Percentiles rank a stretch among this genome's conserved stretches.
Evolutionary conservation across 2,113 vertebrate species (phyloP).

Genomic region (Periophthalmus modestus): DNA sequence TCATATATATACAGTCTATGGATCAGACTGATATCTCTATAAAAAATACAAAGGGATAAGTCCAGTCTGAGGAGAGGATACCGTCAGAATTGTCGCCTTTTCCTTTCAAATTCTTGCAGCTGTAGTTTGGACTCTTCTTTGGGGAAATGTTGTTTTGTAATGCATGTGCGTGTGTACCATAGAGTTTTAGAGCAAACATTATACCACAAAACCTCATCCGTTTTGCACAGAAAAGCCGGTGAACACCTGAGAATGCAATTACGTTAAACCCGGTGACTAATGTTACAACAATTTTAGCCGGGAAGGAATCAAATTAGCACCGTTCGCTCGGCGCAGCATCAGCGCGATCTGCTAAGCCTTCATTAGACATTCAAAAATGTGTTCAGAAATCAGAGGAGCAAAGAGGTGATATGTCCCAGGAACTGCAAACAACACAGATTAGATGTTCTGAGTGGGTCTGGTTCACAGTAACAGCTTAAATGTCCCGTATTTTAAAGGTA

Average conservation of each 20-base stretch:
- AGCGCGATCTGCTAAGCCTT: slow-evolving; percentile 6
- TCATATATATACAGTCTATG: too few species aligned
- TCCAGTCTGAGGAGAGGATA: too few species aligned
- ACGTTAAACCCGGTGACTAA: slow-evolving; percentile 16
- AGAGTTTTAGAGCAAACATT: not conserved
- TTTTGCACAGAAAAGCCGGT: slow-evolving; percentile 1
- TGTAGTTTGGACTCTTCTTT: too few species aligned
- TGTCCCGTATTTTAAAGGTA: too few species aligned
- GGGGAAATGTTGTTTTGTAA: not conserved
- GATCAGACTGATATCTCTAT: too few species aligned
- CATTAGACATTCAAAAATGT: slow-evolving; percentile 23
- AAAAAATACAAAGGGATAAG: too few species aligned
- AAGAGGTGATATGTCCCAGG: too few species aligned
- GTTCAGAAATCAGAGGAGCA: slow-evolving; percentile 38
- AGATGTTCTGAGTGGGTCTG: too few species aligned
- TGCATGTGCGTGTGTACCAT: not conserved
- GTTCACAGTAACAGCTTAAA: too few species aligned
- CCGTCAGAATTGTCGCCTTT: not conserved
- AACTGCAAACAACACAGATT: too few species aligned
- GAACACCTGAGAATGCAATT: slow-evolving; percentile 3
- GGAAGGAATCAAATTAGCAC: not conserved
- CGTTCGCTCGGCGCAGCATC: slow-evolving; percentile 9
- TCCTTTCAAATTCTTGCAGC: not conserved
- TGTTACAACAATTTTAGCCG: slow-evolving; percentile 6
- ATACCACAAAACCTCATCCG: not conserved